These are phyloP conservation scores for Cercopithecus mitis DNA, from an alignment of 2,797 vertebrate species.

Conservation along the genomic window DNA sequence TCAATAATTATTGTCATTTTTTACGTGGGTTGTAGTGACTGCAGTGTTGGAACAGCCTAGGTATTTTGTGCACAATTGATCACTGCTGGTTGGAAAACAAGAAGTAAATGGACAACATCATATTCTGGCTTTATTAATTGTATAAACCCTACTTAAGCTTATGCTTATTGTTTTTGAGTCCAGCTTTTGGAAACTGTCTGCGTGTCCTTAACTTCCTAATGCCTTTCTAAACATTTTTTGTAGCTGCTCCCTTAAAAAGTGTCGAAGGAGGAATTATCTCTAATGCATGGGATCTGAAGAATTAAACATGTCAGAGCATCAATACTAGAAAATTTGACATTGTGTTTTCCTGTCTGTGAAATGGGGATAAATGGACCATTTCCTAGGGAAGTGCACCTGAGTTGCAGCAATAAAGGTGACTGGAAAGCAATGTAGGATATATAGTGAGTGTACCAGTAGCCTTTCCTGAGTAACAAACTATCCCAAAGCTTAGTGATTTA, in stretches of 20 bases:
- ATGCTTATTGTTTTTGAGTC: not conserved
- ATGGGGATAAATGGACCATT: not conserved
- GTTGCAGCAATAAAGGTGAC: not conserved
- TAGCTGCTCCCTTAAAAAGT: not conserved
- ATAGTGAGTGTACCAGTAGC: not conserved
- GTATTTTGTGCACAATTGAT: not conserved
- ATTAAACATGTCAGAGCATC: not conserved
- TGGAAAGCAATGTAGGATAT: not conserved
- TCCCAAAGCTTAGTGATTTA: not conserved
- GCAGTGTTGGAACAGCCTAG: not conserved
- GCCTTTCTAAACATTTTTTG: slow-evolving; percentile 30
- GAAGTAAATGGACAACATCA: not conserved
- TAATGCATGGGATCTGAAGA: slow-evolving; percentile 20
- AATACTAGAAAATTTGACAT: not conserved
- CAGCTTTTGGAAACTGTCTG: not conserved
- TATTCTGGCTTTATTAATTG: not conserved
- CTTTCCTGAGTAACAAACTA: slow-evolving; percentile 11
- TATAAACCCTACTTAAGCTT: not conserved
- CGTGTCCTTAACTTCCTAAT: not conserved
- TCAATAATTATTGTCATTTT: not conserved
- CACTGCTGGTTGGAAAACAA: not conserved
- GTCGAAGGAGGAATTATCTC: not conserved
- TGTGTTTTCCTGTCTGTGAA: slow-evolving; percentile 47
- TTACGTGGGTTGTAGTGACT: not conserved
- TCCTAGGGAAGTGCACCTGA: not conserved